These are phyloP conservation scores for Thunnus albacares DNA, from an alignment of 2,797 vertebrate genomes.

Conservation along the genomic window DNA sequence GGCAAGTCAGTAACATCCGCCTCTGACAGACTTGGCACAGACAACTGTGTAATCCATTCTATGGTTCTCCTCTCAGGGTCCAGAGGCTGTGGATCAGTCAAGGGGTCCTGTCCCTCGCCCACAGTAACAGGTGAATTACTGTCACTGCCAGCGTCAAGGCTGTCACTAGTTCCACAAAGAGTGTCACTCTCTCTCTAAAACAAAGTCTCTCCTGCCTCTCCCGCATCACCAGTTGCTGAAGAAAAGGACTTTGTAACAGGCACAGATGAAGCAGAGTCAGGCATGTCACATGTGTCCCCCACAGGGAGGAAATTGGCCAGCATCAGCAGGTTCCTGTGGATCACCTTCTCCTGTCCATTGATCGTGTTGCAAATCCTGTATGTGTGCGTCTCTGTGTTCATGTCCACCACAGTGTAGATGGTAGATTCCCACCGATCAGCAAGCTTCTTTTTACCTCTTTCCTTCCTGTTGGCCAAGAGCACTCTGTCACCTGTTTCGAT, in stretches of 20 bases:
- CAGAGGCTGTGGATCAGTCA: too few species aligned
- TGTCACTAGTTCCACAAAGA: accelerated
- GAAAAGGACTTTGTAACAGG: background rate
- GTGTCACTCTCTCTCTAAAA: background rate
- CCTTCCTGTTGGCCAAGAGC: conserved; percentile 39
- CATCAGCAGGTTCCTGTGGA: conserved; percentile 45
- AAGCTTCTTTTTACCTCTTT: conserved; percentile 45
- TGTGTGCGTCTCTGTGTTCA: conserved; percentile 28
- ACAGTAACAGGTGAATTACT: too few species aligned
- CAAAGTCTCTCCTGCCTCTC: background rate
- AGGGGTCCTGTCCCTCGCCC: too few species aligned
- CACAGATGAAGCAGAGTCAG: background rate
- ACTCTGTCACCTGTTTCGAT: conserved; percentile 19
- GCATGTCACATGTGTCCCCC: background rate
- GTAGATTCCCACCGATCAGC: conserved; percentile 48
- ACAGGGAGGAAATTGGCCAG: conserved; percentile 44
- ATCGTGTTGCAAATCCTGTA: conserved; percentile 39
- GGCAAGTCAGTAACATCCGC: too few species aligned
- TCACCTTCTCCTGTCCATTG: conserved; percentile 29
- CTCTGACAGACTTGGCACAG: too few species aligned
- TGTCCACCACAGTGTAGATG: conserved; percentile 38
- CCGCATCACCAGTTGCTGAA: accelerated
- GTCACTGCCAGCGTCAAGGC: background rate
- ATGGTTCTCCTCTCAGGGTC: too few species aligned
- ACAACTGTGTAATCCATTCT: too few species aligned